Evolutionary conservation across 2,113 vertebrate species (phyloP).

Genomic region (Lamprologus tigripictilis): DNA sequence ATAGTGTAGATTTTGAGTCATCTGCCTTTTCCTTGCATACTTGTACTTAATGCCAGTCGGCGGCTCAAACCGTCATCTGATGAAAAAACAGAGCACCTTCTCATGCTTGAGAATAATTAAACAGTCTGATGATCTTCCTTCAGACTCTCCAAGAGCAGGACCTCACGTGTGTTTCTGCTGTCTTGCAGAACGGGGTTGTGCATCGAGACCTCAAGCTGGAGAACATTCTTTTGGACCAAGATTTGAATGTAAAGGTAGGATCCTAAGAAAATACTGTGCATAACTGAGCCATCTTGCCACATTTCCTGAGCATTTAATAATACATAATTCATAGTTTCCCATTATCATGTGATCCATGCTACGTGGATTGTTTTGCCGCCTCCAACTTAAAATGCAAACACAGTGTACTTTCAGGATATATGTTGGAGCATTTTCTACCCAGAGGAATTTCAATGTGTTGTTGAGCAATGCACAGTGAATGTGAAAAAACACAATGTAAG

Average conservation of each 20-base stretch:
- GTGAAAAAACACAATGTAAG: slow-evolving; percentile 34
- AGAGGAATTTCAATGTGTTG: slow-evolving; percentile 5
- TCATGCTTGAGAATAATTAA: background rate
- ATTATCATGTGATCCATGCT: background rate
- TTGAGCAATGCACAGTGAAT: background rate
- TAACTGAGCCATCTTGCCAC: background rate
- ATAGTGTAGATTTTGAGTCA: background rate
- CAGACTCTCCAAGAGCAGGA: background rate
- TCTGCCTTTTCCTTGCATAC: background rate
- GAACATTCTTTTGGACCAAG: slow-evolving; percentile 76
- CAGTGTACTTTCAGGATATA: background rate
- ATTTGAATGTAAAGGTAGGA: slow-evolving; percentile 73
- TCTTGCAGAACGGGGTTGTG: slow-evolving; percentile 70
- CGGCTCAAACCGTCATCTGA: slow-evolving; percentile 2
- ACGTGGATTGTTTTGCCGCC: background rate
- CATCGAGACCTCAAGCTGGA: slow-evolving; percentile 79
- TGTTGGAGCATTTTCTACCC: background rate
- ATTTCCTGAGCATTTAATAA: background rate
- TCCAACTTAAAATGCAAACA: background rate
- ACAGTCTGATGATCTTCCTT: background rate
- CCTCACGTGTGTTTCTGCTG: background rate
- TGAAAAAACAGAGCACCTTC: slow-evolving; percentile 15
- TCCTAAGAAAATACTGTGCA: background rate
- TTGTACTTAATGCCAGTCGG: background rate
- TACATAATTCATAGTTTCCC: background rate